Evolutionary conservation across 1,140 invertebrate genomes (phyloP), one percentile per base, ranked within the genome.

Genomic region (Lucilia sericata): DNA sequence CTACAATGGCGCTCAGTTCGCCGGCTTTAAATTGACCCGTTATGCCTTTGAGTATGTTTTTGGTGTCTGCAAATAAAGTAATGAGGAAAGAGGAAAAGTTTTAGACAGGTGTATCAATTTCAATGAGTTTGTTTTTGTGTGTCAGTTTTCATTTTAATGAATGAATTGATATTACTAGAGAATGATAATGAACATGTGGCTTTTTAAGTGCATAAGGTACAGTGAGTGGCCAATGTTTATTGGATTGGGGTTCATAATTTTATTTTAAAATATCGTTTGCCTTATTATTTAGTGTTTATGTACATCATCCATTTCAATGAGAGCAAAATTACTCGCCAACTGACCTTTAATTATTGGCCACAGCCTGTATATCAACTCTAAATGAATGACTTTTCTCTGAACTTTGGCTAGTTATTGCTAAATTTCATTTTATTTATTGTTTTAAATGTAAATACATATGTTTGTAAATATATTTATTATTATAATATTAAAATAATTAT

Each of bases 1-100:
- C 96, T 88, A 96, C 93, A 74, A 96, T 94, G 10, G 94, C 95
- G 1, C 94, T 95, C 10, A 96, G 84, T 91, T 93, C 92, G 3
- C 92, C 92, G 0, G 92, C 91, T 34, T 91, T 87, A 82, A 94
- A 94, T 65, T 91, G 88, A 2, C 94, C 94, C 47, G 91, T 92
- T 0, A 93, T 86, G 36, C 91, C 91, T 84, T 93, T 88, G 2
- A 95, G 87, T 82, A 95, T 93, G 36, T 91, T 93, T 88, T 91
- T 91, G 78, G 86, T 92, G 85, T 91, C 93, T 94, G 87, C 7
- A 91, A 91, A 30, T 30, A 30, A 30, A 30, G 25, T 83, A 82
- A 83, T 87, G 30, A 8, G 13, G 19, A 83, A 82, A 82, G 19
- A 25, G 42, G 12, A 5, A 14, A 30, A n/a, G 76, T 36, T 34